Evolutionary conservation across 2,888 invertebrate species (phyloP), one percentile per base, ranked within the genome.

Genomic region (Eledona agricola): DNA sequence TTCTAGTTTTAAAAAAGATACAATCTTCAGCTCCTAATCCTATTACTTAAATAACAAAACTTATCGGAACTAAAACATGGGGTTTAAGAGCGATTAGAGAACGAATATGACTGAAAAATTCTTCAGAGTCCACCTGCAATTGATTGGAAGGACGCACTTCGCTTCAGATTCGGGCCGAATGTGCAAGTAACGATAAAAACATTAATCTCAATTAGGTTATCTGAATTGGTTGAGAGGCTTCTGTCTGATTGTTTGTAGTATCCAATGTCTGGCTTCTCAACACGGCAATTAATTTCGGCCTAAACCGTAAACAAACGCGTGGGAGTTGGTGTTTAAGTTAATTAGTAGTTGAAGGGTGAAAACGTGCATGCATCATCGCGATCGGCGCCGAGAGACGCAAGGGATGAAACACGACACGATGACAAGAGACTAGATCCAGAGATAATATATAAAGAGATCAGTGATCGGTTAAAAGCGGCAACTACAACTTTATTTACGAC

Each of bases 151-250:
- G n/a, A n/a, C n/a, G n/a, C n/a, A n/a, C n/a, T n/a, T n/a, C n/a
- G n/a, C n/a, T n/a, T n/a, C n/a, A n/a, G n/a, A n/a, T n/a, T n/a
- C n/a, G n/a, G n/a, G n/a, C n/a, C n/a, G n/a, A 55, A 51, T 34
- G 35, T 51, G 55, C 55, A 55, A 55, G 59, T 60, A 62, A 64
- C 38, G 58, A 42, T 42, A 46, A 51, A 47, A 60, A 58, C 63
- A 65, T 65, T 63, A 65, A 65, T 63, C 65, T 63, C 60, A 63
- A 65, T 65, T 62, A 65, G 57, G 61, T 58, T 57, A 63, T 63
- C 59, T 59, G 60, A 60, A 55, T 59, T 54, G 53, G 56, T 62
- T 57, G 58, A 49, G 57, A 60, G 62, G 65, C 65, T 65, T 63
- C 65, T 56, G 62, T 54, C 62, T 60, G 65, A 65, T 63, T 65